Evolutionary conservation across 2,888 invertebrate genomes (phyloP).

Genomic region (Chorisops tibialis): DNA sequence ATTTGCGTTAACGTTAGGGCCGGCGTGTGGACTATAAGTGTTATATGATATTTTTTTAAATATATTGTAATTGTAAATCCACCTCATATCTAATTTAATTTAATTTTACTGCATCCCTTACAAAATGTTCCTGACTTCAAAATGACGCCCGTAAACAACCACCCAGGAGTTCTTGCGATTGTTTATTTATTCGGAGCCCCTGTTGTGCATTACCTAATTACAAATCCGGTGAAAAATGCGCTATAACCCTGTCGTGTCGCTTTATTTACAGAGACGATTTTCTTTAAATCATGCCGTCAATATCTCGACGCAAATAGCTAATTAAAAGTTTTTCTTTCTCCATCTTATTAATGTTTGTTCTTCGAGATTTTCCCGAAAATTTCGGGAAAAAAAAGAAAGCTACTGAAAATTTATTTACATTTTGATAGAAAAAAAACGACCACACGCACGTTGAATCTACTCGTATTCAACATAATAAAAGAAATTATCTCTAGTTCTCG

Average conservation of each 20-base stretch:
- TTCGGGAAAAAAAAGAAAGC: too few species aligned
- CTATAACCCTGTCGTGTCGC: conserved; percentile 8
- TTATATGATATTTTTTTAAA: too few species aligned
- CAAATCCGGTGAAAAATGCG: conserved; percentile 11
- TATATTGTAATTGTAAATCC: too few species aligned
- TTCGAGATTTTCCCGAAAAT: too few species aligned
- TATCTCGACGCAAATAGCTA: conserved; percentile 17
- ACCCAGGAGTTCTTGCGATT: too few species aligned
- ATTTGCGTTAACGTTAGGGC: too few species aligned
- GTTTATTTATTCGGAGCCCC: too few species aligned
- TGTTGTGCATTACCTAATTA: conserved; percentile 15
- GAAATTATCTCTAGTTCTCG: neutral
- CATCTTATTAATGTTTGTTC: conserved; percentile 4
- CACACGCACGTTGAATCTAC: conserved; percentile 6
- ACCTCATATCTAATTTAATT: too few species aligned
- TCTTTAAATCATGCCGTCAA: conserved; percentile 23
- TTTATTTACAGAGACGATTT: neutral
- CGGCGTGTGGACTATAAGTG: too few species aligned
- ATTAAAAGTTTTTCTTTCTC: conserved; percentile 22
- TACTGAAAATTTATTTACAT: conserved; percentile 10
- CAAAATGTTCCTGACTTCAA: too few species aligned
- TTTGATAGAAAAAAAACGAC: conserved; percentile 6
- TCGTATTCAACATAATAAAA: neutral
- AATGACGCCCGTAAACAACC: too few species aligned
- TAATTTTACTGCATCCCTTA: too few species aligned